These are phyloP conservation scores for Drosophila ustulata DNA, from an alignment of 2,888 invertebrate genomes.

Conservation along the genomic window DNA sequence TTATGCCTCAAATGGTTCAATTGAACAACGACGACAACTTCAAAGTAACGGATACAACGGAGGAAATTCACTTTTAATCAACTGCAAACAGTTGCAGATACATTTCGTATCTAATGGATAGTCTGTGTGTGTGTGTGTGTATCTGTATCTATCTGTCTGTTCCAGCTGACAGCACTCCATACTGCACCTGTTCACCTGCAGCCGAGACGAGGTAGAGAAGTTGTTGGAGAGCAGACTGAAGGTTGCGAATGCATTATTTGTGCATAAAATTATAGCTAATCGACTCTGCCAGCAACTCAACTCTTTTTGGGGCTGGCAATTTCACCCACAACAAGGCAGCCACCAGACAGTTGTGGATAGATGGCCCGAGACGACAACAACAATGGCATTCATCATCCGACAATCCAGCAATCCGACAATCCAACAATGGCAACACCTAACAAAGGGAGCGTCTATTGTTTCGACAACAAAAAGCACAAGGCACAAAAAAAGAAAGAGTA, in stretches of 20 bases:
- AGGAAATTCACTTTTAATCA: conserved; percentile 55
- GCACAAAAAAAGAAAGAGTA: conserved; percentile 14
- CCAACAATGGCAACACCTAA: conserved; percentile 48
- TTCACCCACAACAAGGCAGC: conserved; percentile 69
- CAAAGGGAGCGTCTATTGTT: conserved; percentile 55
- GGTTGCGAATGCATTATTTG: conserved; percentile 67
- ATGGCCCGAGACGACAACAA: conserved; percentile 34
- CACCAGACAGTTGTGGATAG: conserved; percentile 12
- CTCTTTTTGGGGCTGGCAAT: conserved; percentile 44
- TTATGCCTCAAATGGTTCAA: conserved; percentile 71
- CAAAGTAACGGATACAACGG: conserved; percentile 70
- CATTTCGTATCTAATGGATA: conserved; percentile 15
- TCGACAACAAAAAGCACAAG: conserved; percentile 14
- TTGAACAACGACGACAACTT: conserved; percentile 59
- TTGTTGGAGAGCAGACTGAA: conserved; percentile 20
- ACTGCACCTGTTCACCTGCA: conserved; percentile 23
- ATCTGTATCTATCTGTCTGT: too few relatives aligned
- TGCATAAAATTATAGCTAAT: conserved; percentile 63
- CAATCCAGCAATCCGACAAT: conserved; percentile 25
- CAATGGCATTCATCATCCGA: conserved; percentile 57
- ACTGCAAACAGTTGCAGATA: conserved; percentile 31
- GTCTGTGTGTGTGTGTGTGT: not conserved
- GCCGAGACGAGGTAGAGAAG: not conserved
- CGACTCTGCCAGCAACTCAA: conserved; percentile 23
- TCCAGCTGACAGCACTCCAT: conserved; percentile 23